phyloP scores from a whole-genome alignment of 2,888 invertebrate genomes.

The Drosophila stalkeri region DNA sequence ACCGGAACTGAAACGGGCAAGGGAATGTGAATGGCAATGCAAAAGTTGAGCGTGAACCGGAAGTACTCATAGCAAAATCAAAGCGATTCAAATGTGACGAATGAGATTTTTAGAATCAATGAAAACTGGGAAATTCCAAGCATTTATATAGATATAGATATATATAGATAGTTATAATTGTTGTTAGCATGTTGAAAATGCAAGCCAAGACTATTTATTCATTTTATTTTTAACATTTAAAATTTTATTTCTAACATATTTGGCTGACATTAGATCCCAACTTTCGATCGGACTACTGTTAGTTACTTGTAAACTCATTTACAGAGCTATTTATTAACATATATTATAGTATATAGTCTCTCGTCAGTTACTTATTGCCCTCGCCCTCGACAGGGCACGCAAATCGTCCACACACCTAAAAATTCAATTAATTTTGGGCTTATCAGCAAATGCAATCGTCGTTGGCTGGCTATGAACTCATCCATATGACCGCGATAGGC shows the following conservation, averaged over 20 bases:
- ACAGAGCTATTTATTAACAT: background rate
- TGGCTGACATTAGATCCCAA: background rate
- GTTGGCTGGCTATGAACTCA: slow-evolving; percentile 61
- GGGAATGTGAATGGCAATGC: background rate
- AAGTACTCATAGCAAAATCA: background rate
- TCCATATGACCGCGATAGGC: slow-evolving; percentile 40
- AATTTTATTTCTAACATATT: too few species aligned
- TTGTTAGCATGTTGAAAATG: too few species aligned
- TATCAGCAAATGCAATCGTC: slow-evolving; percentile 69
- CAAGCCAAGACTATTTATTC: too few species aligned
- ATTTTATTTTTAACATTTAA: too few species aligned
- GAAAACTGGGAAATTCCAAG: background rate
- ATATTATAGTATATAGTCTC: background rate
- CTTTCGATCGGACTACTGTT: background rate
- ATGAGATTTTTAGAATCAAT: background rate
- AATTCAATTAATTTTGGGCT: slow-evolving; percentile 69
- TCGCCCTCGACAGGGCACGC: slow-evolving; percentile 27
- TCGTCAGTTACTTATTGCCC: background rate
- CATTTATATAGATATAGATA: too few species aligned
- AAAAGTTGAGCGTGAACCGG: background rate
- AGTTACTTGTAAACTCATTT: background rate
- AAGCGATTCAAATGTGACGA: background rate
- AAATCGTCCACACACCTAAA: slow-evolving; percentile 44
- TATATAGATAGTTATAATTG: background rate
- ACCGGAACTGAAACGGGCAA: background rate